Base-by-base conservation (phyloP, 2,797 vertebrate genomes). In the Botia kubotai region DNA sequence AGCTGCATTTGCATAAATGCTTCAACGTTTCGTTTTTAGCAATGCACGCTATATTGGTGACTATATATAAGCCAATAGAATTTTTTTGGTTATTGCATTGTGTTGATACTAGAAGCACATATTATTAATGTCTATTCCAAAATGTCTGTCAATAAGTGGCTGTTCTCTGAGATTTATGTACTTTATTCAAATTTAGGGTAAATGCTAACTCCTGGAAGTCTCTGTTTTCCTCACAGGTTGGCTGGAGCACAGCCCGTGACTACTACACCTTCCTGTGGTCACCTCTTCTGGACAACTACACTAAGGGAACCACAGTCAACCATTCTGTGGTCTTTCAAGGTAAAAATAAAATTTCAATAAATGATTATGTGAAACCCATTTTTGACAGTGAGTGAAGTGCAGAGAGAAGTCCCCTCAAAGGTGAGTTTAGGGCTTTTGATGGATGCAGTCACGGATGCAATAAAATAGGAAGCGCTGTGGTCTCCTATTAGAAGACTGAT, bases 221-320 rank as follows among this genome's bases (percentile, higher is more conserved):
- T 69, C 77, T 85, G 71, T 90, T 88, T 83, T 52, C 66, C 65
- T 68, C 89, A 82, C 90, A 99, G 98, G 98, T 99, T 89, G 97
- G 98, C 84, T 99, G 98, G 98, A 99, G 97, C 92, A 98, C 97
- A 48, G 96, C 98, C 83, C 95, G 98, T 89, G 98, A 99, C 92
- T 99, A 99, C 93, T 98, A 98, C 80, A 99, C 98, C 0, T 99
- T 99, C 94, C 92, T 99, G 89, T 99, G 98, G 98, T 99, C 97
- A n/a, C 97, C 97, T 87, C 94, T 97, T 90, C 97, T 97, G 84
- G 97, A 98, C 83, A 95, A 93, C 88, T 96, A 98, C 88, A 93
- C 92, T 67, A 95, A 97, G 90, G 97, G 96, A 89, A 97, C 95
- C 57, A 94, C 96, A 87, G 93, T 96, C 91, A 97, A 98, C 92